Evolutionary conservation across 2,888 invertebrate genomes (phyloP), one percentile per base, ranked within the genome.

Genomic region (Drosophila peninsularis): DNA sequence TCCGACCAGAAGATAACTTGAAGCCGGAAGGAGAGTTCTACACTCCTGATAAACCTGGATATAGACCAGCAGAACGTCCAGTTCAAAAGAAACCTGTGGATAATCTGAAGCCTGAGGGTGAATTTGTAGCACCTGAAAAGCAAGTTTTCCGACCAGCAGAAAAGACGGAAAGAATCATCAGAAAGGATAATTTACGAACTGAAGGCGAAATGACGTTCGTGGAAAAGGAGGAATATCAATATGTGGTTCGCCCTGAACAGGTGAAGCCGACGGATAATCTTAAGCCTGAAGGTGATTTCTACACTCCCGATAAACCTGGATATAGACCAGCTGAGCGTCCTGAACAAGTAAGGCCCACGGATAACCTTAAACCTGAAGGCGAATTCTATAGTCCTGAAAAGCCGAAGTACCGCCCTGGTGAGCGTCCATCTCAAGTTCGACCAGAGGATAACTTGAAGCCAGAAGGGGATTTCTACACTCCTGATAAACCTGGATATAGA

Each of bases 301-400:
- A 91, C 68, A 55, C 58, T 2, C 86, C 83, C 0, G 81, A 83
- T 1, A 88, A 85, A 13, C 62, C 60, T 0, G 91, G 93, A 49
- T 94, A 93, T 78, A 84, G 91, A 5, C 93, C 92, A 30, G 92
- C 88, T 55, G 93, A 93, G 60, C 89, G 92, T 9, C 94, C 93
- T 30, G 85, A 92, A 80, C 93, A 93, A 71, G 91, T 93, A 0
- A 93, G 92, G 79, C 95, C 94, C 37, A 93, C 93, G 61, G 96
- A 93, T 90, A 94, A 93, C 56, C 54, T 90, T 82, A 79, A 58
- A 6, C 80, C 83, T 0, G 90, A 90, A 52, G 90, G 90, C 0
- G 82, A 88, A 1, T 82, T 90, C 34, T 62, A 75, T 3, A 50
- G 62, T 27, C 27, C 27, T 6, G 27, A 27, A 7, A 27, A 27